Percentiles rank a stretch among this genome's conserved stretches.
Evolutionary conservation across 2,113 vertebrate genomes (phyloP).

Genomic region (Myotis lucifugus): DNA sequence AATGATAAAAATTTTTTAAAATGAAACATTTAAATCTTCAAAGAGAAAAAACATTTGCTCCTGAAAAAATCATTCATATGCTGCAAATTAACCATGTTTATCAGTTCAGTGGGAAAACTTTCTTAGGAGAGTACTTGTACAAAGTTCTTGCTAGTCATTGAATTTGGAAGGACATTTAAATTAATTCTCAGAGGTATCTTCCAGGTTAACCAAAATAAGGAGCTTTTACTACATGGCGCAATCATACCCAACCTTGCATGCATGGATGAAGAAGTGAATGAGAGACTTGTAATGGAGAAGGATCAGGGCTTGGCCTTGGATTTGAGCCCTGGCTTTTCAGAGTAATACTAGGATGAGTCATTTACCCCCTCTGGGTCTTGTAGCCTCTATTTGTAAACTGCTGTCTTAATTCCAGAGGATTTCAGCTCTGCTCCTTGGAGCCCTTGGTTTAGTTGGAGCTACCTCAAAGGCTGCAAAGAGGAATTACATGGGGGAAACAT

Average conservation of each 20-base stretch:
- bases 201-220: neutral
- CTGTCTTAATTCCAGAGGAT: neutral
- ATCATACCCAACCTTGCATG: neutral
- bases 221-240: neutral
- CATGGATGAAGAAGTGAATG: neutral
- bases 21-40: neutral
- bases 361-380: neutral
- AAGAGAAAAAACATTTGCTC: constrained; percentile 17
- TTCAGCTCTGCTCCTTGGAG: neutral
- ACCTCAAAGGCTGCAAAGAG: neutral
- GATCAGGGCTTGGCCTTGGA: neutral
- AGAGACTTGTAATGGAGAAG: neutral
- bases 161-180: neutral
- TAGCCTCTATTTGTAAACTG: neutral
- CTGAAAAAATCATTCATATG: neutral
- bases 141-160: neutral
- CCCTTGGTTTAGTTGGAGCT: neutral
- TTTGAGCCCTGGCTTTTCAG: constrained; percentile 7
- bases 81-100: neutral
- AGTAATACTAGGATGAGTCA: neutral
- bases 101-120: neutral
- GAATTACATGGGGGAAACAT: neutral
- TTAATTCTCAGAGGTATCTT: constrained; percentile 35
- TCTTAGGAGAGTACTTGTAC: neutral
- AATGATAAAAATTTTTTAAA: neutral